Percentiles rank a stretch among this genome's conserved stretches.
These are phyloP conservation scores for Rhinichthys osculus DNA, from an alignment of 2,797 vertebrate species.

Conservation along the genomic window DNA sequence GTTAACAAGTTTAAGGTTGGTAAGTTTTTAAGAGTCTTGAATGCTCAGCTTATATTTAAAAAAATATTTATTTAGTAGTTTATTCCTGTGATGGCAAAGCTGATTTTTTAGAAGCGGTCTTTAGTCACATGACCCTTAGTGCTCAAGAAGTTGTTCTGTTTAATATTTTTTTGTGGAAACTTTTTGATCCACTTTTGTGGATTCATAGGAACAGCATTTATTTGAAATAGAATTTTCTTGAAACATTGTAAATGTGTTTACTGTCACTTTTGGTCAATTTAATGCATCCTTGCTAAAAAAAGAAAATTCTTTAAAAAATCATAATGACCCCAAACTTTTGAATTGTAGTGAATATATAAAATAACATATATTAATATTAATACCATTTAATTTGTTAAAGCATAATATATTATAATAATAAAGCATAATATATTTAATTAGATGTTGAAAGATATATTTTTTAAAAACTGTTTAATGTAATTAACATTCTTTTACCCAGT, in stretches of 20 bases:
- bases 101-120: neutral
- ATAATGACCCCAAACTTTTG: neutral
- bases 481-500: neutral
- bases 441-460: neutral
- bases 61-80: neutral
- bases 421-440: neutral
- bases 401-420: too few species aligned
- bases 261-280: neutral
- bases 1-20: neutral
- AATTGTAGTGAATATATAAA: neutral
- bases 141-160: neutral
- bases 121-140: neutral
- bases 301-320: neutral
- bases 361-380: neutral
- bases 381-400: too few species aligned
- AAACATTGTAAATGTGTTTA: neutral
- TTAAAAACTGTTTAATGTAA: neutral
- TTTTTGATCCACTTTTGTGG: neutral
- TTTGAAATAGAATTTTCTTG: too few species aligned
- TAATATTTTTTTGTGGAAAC: neutral
- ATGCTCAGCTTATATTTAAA: neutral
- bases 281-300: neutral
- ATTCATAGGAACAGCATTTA: too few species aligned
- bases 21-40: neutral
- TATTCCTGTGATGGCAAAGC: neutral